Base-by-base conservation (phyloP, 37 sponge, comb jelly and placozoan species). In the Mnemiopsis leidyi region DNA sequence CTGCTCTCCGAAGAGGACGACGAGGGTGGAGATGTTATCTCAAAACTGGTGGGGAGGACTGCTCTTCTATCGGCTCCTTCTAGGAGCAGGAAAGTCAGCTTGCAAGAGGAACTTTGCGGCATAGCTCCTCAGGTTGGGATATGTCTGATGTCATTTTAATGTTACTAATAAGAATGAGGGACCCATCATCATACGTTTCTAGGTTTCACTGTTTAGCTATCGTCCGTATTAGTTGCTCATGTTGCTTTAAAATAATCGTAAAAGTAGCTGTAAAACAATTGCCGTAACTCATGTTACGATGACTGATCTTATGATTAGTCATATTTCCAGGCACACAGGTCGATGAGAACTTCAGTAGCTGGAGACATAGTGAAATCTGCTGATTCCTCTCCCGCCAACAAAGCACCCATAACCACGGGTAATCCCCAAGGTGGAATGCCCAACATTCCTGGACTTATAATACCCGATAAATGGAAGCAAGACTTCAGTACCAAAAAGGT, bases 51-150 rank as follows among this genome's bases (percentile, higher is more conserved):
- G 0, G 40, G 40, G 24, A 85, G 61, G 90, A 85, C 39, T 23
- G 32, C 61, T 2, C 90, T 85, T 7, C 61, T 85, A 18, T 5
- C 90, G n/a, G 90, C 90, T 40, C 90, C 90, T 26, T 39, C 26
- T 1, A 38, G 48, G 26, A 85, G 90, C 2, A 85, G 90, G 25
- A 85, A 85, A 39, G 61, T 85, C 90, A 85, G 90, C 23, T 37
- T 85, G 3, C 90, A 85, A 37, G 90, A 85, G 90, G 90, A 85
- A 40, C 90, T 85, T 26, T 40, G 90, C 39, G 90, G 90, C 39
- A 33, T n/a, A 0, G n/a, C 90, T 25, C 61, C 90, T 29, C 90
- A 85, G 90, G 90, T 85, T 40, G 38, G 61, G 1, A 71, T n/a
- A n/a, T 73, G 76, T 5, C 28, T 25, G 76, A 73, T 73, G 16